A percentile compares a stretch with the other conserved stretches of the same genome.
phyloP scores from a whole-genome alignment of 64 coral and sea anemone species.

The Actinia equina region DNA sequence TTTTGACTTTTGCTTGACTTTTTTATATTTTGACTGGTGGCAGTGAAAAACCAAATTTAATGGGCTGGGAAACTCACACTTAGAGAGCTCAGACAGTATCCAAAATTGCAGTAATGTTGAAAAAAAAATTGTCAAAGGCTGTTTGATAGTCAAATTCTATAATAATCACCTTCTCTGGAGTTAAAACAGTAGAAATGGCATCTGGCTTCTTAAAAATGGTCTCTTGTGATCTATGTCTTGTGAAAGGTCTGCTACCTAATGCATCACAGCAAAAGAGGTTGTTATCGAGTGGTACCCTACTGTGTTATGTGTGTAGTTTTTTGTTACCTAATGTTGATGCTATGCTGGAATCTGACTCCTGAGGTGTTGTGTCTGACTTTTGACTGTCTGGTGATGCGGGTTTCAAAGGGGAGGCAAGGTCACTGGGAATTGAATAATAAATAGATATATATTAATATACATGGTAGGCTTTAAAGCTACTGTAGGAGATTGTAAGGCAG shows the following conservation, averaged over 20 bases:
- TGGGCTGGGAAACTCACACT: too few species aligned
- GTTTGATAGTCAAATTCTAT: background rate
- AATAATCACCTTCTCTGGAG: conserved; percentile 36
- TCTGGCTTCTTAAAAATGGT: conserved; percentile 68
- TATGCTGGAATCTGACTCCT: background rate
- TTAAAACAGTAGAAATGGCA: background rate
- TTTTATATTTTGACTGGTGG: too few species aligned
- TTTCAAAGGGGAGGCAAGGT: conserved; percentile 57
- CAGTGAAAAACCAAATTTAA: too few species aligned
- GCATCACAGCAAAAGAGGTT: background rate
- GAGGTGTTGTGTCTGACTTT: background rate
- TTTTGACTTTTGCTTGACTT: too few species aligned
- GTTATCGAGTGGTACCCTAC: too few species aligned
- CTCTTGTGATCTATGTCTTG: conserved; percentile 50
- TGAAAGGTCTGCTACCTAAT: background rate
- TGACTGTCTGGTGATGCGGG: conserved; percentile 62
- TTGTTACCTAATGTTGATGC: background rate
- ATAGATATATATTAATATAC: too few species aligned
- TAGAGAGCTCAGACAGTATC: too few species aligned
- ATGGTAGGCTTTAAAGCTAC: too few species aligned
- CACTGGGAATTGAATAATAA: conserved; percentile 40
- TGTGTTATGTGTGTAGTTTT: too few species aligned
- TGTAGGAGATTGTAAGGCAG: too few species aligned
- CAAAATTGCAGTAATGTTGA: background rate
- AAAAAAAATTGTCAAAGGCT: too few species aligned